Evolutionary conservation across 2,888 invertebrate genomes (phyloP), one percentile per base, ranked within the genome.

Genomic region (Drosophila birchii): DNA sequence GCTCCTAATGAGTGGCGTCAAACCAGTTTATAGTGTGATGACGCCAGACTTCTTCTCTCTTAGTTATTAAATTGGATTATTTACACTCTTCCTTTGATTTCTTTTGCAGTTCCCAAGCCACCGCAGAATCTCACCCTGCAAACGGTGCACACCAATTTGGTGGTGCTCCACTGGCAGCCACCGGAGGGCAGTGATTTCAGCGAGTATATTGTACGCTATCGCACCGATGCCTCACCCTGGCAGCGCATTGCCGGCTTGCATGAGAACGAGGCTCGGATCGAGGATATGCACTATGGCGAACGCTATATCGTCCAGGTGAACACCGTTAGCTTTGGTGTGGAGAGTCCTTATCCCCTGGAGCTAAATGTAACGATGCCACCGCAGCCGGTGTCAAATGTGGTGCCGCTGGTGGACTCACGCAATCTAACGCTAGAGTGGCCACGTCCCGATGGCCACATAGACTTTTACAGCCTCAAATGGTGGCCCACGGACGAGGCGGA

Each of bases 361-460:
- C 94, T 96, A 32, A 96, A 96, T 88, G 97, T 97, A 90, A 97
- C 97, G 58, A 96, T 98, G 89, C 95, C 97, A 55, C 98, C 98
- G 16, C 97, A 97, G 93, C 95, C 97, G 4, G 96, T 97, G n/a
- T 94, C 95, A 32, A 96, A 97, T 92, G 96, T 98, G 78, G 96
- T 95, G 56, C 95, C 95, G 36, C 93, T 97, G 76, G 95, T 96
- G 56, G 98, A 97, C 92, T 97, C 98, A 2, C 96, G 96, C 72
- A 98, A 98, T 93, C 95, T 98, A 49, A 97, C 98, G 26, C 94
- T 98, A 78, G 97, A 97, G 92, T 98, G 98, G 97, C 96, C 96
- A n/a, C 94, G 96, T 47, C 97, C 97, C 2, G 96, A 95, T 88
- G 98, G 98, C 5, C 95, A 97, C 80, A 96, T 98, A 38, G 97